Percentiles rank a stretch among this genome's conserved stretches.
These are phyloP conservation scores for Cinclus cinclus DNA, from an alignment of 2,113 vertebrate species.

Conservation along the genomic window DNA sequence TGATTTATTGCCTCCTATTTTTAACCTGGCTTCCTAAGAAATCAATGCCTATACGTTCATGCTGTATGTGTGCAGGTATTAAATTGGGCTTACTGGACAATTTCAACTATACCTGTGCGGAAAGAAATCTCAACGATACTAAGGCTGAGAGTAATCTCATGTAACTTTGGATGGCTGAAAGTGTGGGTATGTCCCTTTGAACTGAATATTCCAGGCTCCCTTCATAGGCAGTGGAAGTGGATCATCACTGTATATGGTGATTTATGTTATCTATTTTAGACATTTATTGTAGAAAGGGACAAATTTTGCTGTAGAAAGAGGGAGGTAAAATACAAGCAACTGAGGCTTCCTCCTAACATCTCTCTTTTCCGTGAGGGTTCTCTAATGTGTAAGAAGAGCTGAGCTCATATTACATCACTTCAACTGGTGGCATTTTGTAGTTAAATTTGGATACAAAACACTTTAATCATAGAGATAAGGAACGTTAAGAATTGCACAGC, in stretches of 20 bases:
- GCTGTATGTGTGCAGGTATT: constrained; percentile 3
- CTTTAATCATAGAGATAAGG: not conserved
- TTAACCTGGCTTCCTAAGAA: constrained; percentile 33
- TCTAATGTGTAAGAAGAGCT: not conserved
- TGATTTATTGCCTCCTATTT: constrained; percentile 66
- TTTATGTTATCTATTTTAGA: not conserved
- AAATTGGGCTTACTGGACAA: constrained; percentile 15
- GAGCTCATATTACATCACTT: not conserved
- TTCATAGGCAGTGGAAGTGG: not conserved
- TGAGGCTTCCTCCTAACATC: not conserved
- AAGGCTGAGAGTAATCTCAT: not conserved
- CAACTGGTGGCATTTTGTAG: not conserved
- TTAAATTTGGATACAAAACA: not conserved
- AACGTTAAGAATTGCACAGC: not conserved
- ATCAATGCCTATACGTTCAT: not conserved
- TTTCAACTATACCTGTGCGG: not conserved
- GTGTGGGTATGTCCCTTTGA: not conserved
- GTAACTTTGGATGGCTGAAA: not conserved
- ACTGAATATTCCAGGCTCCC: not conserved
- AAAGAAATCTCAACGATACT: not conserved
- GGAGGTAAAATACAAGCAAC: not conserved
- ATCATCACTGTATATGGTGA: not conserved
- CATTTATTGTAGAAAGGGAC: not conserved
- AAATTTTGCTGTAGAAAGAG: not conserved
- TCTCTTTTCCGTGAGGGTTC: not conserved